Evolutionary conservation across 1,140 invertebrate genomes (phyloP), one percentile per base, ranked within the genome.

Genomic region (Hydropsyche tenuis): DNA sequence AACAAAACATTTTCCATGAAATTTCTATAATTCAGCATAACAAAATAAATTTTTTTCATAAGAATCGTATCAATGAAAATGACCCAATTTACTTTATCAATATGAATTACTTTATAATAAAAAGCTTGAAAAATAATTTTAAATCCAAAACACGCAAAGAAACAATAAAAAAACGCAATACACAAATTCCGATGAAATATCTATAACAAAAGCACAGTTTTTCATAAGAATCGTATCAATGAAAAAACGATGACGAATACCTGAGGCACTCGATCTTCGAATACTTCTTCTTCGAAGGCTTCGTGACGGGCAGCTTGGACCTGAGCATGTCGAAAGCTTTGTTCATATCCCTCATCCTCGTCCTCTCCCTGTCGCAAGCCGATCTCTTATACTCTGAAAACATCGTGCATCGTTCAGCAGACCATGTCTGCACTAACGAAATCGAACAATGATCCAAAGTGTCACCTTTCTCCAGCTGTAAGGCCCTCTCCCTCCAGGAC

Each of bases 291-390:
- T 94, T 94, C 7, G 91, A 91, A 0, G 93, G 93, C 79, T 94
- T 94, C 53, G 88, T 90, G 45, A 89, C 89, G 0, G 94, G 93
- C 63, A 96, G 81, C 80, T 92, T 90, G 23, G 91, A 90, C 45
- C 94, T 85, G 18, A 96, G 82, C 25, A 90, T 80, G 78, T 95
- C 93, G 78, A 94, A 96, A 0, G 94, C 94, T 48, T 89, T 87
- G 81, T 96, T 96, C 94, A 96, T 95, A 76, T 95, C 93, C 0
- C 92, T 85, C 94, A 96, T 95, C 42, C 94, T 83, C 0, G 92
- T 94, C 14, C 94, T 82, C 80, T 95, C 94, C 43, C 94, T 85
- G 78, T 94, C 93, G 79, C 94, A 95, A 0, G 94, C 94, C 1
- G 92, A 93, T 79, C 91, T 92, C 81, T 94, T 93, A 79, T 93